Percentiles rank a stretch among this genome's conserved stretches.
Conservation (phyloP, 2,113 vertebrate genomes). For the Anseranas semipalmata region DNA sequence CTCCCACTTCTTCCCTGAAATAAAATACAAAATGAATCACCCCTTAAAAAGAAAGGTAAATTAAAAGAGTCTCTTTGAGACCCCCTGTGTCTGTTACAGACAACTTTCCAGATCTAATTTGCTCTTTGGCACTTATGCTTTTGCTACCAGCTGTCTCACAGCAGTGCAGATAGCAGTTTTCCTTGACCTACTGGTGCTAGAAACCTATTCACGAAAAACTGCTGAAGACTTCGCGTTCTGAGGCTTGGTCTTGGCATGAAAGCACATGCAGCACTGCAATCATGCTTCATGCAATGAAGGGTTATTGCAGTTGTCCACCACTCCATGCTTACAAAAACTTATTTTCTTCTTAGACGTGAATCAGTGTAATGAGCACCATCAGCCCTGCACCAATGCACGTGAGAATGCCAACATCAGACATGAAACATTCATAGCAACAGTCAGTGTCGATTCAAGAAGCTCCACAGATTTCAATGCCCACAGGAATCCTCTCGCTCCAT, state of each 20-base stretch:
- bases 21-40: neutral
- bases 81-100: neutral
- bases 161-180: neutral
- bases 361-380: neutral
- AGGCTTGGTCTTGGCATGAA: neutral
- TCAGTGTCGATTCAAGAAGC: neutral
- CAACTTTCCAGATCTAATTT: neutral
- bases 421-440: neutral
- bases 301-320: neutral
- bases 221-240: neutral
- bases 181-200: neutral
- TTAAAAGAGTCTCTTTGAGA: neutral
- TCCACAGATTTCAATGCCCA: neutral
- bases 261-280: neutral
- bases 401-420: neutral
- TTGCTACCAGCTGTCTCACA: neutral
- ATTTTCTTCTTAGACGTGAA: neutral
- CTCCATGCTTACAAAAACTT: neutral
- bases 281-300: neutral
- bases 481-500: neutral
- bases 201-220: neutral
- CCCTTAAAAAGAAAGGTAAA: neutral
- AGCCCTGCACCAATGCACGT: fast-evolving
- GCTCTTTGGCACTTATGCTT: neutral
- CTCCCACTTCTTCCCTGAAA: neutral